phyloP scores from a whole-genome alignment of 2,113 vertebrate genomes.

The Trematomus loennbergii region DNA sequence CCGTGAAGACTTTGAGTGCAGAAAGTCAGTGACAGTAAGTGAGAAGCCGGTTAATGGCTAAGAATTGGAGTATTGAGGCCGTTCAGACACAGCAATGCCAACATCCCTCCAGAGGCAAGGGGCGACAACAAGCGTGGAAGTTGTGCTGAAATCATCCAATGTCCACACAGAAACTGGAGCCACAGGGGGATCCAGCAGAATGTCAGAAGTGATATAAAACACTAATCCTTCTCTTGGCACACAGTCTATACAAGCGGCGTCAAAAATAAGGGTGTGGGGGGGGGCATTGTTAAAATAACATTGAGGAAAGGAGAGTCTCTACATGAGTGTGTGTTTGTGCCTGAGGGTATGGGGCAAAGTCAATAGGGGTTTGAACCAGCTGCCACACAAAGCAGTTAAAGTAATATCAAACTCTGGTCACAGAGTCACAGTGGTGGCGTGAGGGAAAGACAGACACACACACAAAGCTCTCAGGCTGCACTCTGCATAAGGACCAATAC shows the following conservation, averaged over 20 bases:
- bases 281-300: conserved; percentile 81
- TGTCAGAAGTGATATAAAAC: conserved; percentile 83
- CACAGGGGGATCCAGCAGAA: conserved; percentile 65
- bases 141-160: conserved; percentile 49
- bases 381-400: conserved; percentile 77
- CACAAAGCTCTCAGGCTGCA: conserved; percentile 42
- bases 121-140: conserved; percentile 62
- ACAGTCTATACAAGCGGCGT: conserved; percentile 52
- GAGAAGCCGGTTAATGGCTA: background rate
- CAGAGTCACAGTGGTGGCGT: conserved; percentile 60
- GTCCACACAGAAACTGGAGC: conserved; percentile 64
- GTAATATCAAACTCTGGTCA: conserved; percentile 70
- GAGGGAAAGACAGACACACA: conserved; percentile 24
- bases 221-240: conserved; percentile 81
- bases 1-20: background rate
- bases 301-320: conserved; percentile 61
- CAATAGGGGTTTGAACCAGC: conserved; percentile 72
- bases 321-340: conserved; percentile 27
- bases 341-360: conserved; percentile 60
- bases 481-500: conserved; percentile 31
- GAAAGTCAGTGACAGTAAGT: background rate
- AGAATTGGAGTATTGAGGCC: background rate
- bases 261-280: conserved; percentile 47
- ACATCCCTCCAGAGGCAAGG: conserved; percentile 53
- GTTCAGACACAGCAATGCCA: conserved; percentile 47